Evolutionary conservation across 2,888 invertebrate species (phyloP).

Genomic region (Drosophila diplacantha): DNA sequence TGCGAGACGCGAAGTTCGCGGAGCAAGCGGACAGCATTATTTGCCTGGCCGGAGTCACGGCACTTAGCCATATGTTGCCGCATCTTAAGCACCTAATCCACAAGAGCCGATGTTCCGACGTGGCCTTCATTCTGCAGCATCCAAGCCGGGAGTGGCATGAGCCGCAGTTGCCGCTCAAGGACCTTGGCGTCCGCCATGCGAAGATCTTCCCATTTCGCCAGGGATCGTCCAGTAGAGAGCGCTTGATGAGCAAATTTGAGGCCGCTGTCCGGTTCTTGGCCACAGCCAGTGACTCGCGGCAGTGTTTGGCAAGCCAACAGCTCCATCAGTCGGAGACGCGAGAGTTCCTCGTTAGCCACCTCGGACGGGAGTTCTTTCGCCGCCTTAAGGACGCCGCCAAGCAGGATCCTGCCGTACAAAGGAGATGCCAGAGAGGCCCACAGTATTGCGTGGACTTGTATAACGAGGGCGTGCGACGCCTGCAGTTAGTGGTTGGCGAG

Average conservation of each 20-base stretch:
- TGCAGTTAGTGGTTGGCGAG: slow-evolving; percentile 81
- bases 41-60: slow-evolving; percentile 60
- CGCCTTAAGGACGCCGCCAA: slow-evolving; percentile 76
- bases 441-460: slow-evolving; percentile 81
- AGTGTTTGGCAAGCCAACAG: slow-evolving; percentile 77
- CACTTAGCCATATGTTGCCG: slow-evolving; percentile 52
- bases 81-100: slow-evolving; percentile 67
- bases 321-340: slow-evolving; percentile 81
- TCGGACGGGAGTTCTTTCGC: slow-evolving; percentile 83
- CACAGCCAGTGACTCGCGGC: slow-evolving; percentile 24
- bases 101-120: slow-evolving; percentile 57
- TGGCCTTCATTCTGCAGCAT: slow-evolving; percentile 70
- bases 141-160: slow-evolving; percentile 12
- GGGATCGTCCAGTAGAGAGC: slow-evolving; percentile 21
- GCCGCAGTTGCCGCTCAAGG: slow-evolving; percentile 27
- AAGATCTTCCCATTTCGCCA: slow-evolving; percentile 33
- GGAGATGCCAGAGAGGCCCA: slow-evolving; percentile 75
- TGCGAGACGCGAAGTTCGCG: slow-evolving; percentile 34
- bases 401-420: slow-evolving; percentile 67
- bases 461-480: slow-evolving; percentile 83
- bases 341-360: slow-evolving; percentile 80
- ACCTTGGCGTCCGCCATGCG: slow-evolving; percentile 33
- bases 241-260: slow-evolving; percentile 74
- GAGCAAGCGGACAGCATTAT: slow-evolving; percentile 70
- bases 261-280: slow-evolving; percentile 61